phyloP scores from a whole-genome alignment of 2,113 vertebrate genomes.

The Coracopsis vasa region DNA sequence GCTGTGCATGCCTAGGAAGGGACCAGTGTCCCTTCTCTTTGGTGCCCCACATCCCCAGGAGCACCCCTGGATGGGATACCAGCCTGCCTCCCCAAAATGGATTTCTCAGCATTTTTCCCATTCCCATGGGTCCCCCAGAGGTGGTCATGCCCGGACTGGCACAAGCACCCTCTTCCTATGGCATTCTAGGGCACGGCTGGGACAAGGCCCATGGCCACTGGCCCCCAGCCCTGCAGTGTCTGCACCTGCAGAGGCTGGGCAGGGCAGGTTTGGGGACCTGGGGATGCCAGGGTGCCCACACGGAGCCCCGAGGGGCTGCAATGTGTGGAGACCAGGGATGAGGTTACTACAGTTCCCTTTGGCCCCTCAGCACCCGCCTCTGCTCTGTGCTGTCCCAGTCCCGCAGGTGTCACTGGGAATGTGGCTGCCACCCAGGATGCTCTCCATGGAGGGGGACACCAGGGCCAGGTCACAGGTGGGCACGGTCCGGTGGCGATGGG shows the following conservation, averaged over 20 bases:
- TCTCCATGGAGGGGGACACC: background rate
- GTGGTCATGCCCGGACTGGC: accelerated
- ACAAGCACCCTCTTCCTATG: background rate
- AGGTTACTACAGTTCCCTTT: background rate
- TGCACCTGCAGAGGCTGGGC: background rate
- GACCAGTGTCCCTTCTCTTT: background rate
- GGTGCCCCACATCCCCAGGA: background rate
- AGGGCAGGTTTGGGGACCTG: background rate
- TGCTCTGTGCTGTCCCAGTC: accelerated
- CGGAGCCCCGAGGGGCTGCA: accelerated
- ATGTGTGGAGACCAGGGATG: background rate
- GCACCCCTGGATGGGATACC: accelerated
- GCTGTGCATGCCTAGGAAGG: background rate
- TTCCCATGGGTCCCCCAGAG: accelerated
- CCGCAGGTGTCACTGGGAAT: accelerated
- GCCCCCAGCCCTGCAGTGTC: background rate
- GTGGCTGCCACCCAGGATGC: accelerated
- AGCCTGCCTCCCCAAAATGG: background rate
- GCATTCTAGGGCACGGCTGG: background rate
- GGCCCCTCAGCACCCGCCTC: background rate
- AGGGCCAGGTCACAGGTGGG: background rate
- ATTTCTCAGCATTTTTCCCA: background rate
- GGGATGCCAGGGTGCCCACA: background rate
- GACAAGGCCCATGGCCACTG: background rate
- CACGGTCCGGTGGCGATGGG: background rate